Conservation (phyloP, 30 jellyfish, hydroid and myxozoan species). For the Mastigias papua region DNA sequence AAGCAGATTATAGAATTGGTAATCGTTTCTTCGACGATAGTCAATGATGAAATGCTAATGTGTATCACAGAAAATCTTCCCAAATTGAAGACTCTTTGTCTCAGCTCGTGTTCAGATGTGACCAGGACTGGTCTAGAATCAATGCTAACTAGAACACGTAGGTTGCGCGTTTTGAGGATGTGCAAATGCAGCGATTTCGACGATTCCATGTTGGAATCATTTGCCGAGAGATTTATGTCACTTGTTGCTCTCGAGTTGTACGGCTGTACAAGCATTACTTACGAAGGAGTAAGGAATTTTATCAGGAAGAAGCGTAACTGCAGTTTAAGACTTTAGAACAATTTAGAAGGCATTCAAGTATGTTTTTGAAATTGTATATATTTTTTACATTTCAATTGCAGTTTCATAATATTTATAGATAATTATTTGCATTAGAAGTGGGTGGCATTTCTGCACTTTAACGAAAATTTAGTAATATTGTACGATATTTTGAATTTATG, state of each 20-base stretch:
- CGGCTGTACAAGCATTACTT: conserved; percentile 40
- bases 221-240: background rate
- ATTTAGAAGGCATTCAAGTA: no score
- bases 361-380: no score
- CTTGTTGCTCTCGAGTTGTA: conserved; percentile 16
- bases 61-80: conserved; percentile 43
- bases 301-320: conserved; percentile 42
- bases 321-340: conserved; percentile 4
- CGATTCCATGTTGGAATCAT: conserved; percentile 17
- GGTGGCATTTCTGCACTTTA: no score
- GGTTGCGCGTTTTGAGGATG: conserved; percentile 23
- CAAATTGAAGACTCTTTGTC: conserved; percentile 18
- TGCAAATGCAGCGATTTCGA: conserved; percentile 41
- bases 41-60: conserved; percentile 33
- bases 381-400: no score
- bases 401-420: no score
- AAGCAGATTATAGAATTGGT: conserved; percentile 28
- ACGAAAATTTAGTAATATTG: no score
- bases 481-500: no score
- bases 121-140: conserved; percentile 36
- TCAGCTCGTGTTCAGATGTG: conserved; percentile 49
- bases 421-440: no score
- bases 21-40: conserved; percentile 22
- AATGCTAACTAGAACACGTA: background rate
- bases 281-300: conserved; percentile 13